Evolutionary conservation across 2,888 invertebrate genomes (phyloP).

Genomic region (Stegophylla sp.): DNA sequence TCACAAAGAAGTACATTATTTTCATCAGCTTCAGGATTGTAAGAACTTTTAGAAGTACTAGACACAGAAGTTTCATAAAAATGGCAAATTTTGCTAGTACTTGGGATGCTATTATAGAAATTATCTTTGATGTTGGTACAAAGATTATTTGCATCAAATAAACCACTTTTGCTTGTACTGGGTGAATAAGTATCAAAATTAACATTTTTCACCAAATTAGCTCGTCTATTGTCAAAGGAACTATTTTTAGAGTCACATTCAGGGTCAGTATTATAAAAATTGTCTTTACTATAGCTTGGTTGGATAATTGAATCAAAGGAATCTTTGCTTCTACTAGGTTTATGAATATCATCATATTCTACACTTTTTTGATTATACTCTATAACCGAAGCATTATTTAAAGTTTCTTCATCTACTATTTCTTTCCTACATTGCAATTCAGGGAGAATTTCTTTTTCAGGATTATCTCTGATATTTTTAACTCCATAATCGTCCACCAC

Average conservation of each 20-base stretch:
- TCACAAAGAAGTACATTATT: conserved; percentile 76
- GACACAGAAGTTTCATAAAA: too few species aligned
- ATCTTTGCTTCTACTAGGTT: conserved; percentile 24
- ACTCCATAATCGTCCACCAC: not conserved
- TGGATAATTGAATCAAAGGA: conserved; percentile 25
- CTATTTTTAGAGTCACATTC: not conserved
- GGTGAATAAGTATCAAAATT: not conserved
- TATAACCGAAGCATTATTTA: conserved; percentile 6
- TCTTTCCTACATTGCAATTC: conserved; percentile 42
- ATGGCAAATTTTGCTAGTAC: not conserved
- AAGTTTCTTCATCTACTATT: conserved; percentile 22
- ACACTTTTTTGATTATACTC: not conserved
- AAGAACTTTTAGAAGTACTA: too few species aligned
- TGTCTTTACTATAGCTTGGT: not conserved
- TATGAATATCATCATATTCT: conserved; percentile 27
- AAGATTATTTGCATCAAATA: not conserved
- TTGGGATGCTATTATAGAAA: not conserved
- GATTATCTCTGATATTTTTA: not conserved
- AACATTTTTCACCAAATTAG: not conserved
- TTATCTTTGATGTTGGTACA: not conserved
- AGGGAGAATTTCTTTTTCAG: not conserved
- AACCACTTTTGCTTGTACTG: not conserved
- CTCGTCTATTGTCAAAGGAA: not conserved
- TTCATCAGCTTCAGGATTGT: conserved; percentile 21
- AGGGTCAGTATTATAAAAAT: not conserved